Evolutionary conservation across 1,140 invertebrate genomes (phyloP), one percentile per base, ranked within the genome.

Genomic region (Trissolcus basalis): DNA sequence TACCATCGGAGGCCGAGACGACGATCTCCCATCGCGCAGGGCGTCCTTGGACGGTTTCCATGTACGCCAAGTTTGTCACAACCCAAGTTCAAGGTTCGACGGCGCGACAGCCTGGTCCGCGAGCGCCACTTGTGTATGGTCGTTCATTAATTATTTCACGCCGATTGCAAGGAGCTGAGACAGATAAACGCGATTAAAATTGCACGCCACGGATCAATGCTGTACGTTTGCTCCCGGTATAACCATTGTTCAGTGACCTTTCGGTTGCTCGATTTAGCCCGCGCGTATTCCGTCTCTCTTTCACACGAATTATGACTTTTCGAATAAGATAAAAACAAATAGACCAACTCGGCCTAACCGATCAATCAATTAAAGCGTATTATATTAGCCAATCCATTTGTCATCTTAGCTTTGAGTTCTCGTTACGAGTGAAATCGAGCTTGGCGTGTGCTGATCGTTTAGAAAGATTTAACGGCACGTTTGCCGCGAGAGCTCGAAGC

Each of bases 21-120:
- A 78, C 64, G 69, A 67, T 78, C 65, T 70, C 73, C 69, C 76
- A 61, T 73, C 50, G 12, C 60, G 55, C 65, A 65, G 13, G 19
- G 56, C 70, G 70, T 73, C 76, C 76, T 73, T 78, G 76, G 70
- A 73, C 70, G 53, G 65, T 73, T 70, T 73, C 76, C 70, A 78
- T 78, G 69, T 78, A 70, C 76, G 64, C 70, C 76, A 78, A 78
- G 76, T 78, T 78, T 70, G 74, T 78, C 76, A 74, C 51, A 74
- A 70, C 59, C 45, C 70, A 78, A 78, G 70, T 78, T 78, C 76
- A 78, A 78, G 70, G 70, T 70, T 78, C 48, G 47, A 33, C 51
- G 70, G 35, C 58, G 67, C 65, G 60, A 67, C 69, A 61, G 70
- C 63, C 72, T 60, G 70, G 69, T 65, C 65, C 59, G 64, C 64